Evolutionary conservation across 2,797 vertebrate genomes (phyloP), one percentile per base, ranked within the genome.

Genomic region (Tokudaia muenninki): DNA sequence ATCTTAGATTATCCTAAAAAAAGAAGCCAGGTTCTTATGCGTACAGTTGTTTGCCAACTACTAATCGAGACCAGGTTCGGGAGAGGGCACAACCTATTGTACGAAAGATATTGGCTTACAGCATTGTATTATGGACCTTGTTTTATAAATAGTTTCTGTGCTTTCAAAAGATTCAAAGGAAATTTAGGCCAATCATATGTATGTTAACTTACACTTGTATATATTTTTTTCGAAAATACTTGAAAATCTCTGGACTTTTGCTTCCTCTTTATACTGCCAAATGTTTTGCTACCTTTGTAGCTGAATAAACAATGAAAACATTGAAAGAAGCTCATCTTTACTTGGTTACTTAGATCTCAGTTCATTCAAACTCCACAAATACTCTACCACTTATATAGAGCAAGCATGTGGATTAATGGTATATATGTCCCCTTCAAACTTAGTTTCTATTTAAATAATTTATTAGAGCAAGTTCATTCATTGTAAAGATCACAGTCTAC

Each of bases 151-250:
- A 4, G 29, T 91, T 12, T 63, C 47, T 59, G 82, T 22, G 22
- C 11, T 92, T 95, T 92, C 90, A 41, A 89, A 92, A 87, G 92
- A 41, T 65, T 88, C 37, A 44, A 75, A 90, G 41, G 44, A 4
- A 1, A 19, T 95, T 93, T 72, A 47, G 80, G 4, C 41, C 50
- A 6, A 72, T 55, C 57, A 2, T 75, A 13, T 96, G 10, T 87
- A 26, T 86, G 61, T 44, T 29, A 94, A 79, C 50, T 67, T 50
- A 34, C 50, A 22, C 11, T 57, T 44, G 0, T 83, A 44, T 90
- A 19, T 84, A 47, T 77, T 88, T 94, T 87, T 92, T 31, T 34
- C 26, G 2, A 70, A 55, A 93, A 78, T 63, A 82, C n/a, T 87
- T 91, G 26, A 87, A 95, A 59, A 31, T 91, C 52, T 95, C 29